phyloP scores from a whole-genome alignment of 2,113 vertebrate species.

The Actenoides hombroni region DNA sequence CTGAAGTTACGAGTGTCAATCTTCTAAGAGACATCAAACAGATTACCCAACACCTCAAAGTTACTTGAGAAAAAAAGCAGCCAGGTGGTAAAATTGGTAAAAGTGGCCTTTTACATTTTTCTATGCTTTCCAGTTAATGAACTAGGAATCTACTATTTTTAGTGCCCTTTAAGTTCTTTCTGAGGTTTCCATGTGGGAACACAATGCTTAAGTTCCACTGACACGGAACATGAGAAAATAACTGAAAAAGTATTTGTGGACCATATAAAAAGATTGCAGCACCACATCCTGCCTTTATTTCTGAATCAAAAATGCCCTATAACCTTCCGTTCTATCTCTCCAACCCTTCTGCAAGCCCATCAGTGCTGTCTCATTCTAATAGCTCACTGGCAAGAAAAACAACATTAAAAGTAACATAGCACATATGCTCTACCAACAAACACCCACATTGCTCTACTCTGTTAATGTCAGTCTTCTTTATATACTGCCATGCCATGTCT shows the following conservation, averaged over 20 bases:
- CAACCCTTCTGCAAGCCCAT: background rate
- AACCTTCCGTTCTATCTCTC: background rate
- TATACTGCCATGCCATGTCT: background rate
- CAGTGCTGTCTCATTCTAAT: background rate
- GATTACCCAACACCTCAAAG: background rate
- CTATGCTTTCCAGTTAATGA: background rate
- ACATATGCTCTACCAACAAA: background rate
- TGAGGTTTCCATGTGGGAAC: background rate
- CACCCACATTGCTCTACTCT: fast-evolving
- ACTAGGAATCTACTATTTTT: background rate
- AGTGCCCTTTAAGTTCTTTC: background rate
- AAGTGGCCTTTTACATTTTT: background rate
- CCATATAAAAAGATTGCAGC: background rate
- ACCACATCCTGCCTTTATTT: background rate
- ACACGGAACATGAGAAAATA: background rate
- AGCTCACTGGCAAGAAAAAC: background rate
- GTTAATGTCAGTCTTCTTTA: background rate
- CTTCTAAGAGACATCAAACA: background rate
- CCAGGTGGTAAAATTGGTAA: background rate
- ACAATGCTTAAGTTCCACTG: background rate
- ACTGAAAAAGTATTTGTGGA: background rate
- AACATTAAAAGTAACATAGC: background rate
- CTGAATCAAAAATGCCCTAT: background rate
- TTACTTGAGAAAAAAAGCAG: background rate
- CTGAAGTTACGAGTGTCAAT: fast-evolving